phyloP scores from a whole-genome alignment of 2,888 invertebrate species.

The Phengaris arion region DNA sequence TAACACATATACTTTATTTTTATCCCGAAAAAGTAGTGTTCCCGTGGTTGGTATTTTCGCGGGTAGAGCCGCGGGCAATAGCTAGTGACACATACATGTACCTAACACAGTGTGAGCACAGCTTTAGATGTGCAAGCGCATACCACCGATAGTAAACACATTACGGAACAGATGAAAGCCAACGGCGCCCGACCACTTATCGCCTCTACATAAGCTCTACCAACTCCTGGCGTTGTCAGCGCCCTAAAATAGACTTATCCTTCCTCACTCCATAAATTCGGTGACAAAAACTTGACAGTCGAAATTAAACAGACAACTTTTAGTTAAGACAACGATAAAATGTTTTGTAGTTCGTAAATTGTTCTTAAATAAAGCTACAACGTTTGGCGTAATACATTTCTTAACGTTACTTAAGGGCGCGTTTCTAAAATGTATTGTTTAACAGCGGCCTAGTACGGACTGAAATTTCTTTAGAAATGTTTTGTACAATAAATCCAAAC shows the following conservation, averaged over 20 bases:
- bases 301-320: constrained; percentile 8
- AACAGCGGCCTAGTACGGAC: too few relatives aligned
- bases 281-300: constrained; percentile 8
- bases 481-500: too few relatives aligned
- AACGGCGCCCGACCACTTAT: constrained; percentile 72
- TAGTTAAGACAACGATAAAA: background rate
- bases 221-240: constrained; percentile 64
- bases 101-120: constrained; percentile 31
- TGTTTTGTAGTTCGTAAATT: background rate
- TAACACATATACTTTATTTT: too few relatives aligned
- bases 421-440: too few relatives aligned
- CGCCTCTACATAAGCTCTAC: constrained; percentile 61
- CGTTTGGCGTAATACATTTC: too few relatives aligned
- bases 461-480: too few relatives aligned
- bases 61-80: too few relatives aligned
- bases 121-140: constrained; percentile 49
- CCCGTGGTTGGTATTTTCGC: too few relatives aligned
- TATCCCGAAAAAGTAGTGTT: too few relatives aligned
- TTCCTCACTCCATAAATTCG: constrained; percentile 33
- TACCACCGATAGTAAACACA: constrained; percentile 59
- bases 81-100: background rate
- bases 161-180: constrained; percentile 67
- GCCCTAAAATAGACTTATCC: constrained; percentile 64
- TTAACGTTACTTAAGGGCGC: too few relatives aligned
- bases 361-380: too few relatives aligned